Evolutionary conservation across 2,888 invertebrate species (phyloP).

Genomic region (Teleiodes luculella): DNA sequence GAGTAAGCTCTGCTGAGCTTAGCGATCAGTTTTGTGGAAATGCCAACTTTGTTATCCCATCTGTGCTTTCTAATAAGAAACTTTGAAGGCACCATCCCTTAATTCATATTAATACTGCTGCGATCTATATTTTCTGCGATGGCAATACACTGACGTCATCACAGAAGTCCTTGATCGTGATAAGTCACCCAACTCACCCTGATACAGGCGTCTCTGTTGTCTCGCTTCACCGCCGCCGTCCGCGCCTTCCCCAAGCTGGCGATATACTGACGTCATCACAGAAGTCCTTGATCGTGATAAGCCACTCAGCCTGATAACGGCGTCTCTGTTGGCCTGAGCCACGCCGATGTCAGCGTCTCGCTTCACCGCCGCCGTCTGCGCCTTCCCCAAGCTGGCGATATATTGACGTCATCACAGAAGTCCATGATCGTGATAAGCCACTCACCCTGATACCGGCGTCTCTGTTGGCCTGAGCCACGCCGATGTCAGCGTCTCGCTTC

Average conservation of each 20-base stretch:
- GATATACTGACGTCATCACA: background rate
- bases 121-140: background rate
- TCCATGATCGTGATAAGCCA: conserved; percentile 86
- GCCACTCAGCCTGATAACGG: conserved; percentile 74
- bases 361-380: background rate
- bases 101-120: too few species aligned
- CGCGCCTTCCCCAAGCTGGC: conserved; percentile 40
- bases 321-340: conserved; percentile 46
- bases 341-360: conserved; percentile 92
- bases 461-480: conserved; percentile 97
- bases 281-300: background rate
- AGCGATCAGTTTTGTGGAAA: too few species aligned
- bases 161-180: background rate
- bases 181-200: conserved; percentile 75
- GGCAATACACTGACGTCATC: background rate
- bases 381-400: conserved; percentile 40
- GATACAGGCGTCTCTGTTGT: conserved; percentile 46
- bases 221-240: background rate
- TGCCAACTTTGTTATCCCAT: too few species aligned
- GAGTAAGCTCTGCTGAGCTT: too few species aligned
- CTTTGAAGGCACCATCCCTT: background rate
- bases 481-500: conserved; percentile 95
- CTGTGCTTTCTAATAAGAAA: too few species aligned
- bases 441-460: conserved; percentile 93
- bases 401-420: background rate